These are phyloP conservation scores for Hanleya hanleyi DNA, from an alignment of 2,888 invertebrate species.

Conservation along the genomic window DNA sequence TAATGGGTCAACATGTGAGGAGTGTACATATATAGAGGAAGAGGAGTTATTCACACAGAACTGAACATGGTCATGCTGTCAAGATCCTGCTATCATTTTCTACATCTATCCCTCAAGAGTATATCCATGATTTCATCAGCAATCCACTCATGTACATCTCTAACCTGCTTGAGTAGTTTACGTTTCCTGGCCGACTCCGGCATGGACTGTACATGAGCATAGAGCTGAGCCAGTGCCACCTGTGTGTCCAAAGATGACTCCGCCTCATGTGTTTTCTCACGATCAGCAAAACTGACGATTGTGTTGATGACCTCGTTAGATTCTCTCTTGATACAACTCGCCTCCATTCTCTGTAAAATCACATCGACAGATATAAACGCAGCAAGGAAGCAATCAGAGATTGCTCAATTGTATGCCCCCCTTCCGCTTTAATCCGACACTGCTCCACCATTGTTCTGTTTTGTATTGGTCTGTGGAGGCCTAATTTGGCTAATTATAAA, in stretches of 20 bases:
- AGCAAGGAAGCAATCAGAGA: too few species aligned
- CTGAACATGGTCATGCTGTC: too few species aligned
- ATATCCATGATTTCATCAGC: not conserved
- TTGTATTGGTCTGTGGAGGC: too few species aligned
- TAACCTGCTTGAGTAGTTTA: conserved; percentile 64
- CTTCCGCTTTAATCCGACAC: too few species aligned
- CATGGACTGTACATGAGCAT: conserved; percentile 87
- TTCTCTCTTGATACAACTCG: not conserved
- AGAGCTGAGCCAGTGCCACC: conserved; percentile 81
- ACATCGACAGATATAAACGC: too few species aligned
- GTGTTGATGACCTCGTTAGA: conserved; percentile 75
- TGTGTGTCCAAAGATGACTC: conserved; percentile 74
- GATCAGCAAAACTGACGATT: conserved; percentile 93
- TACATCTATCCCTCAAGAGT: not conserved
- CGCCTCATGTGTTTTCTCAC: conserved; percentile 74
- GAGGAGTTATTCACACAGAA: too few species aligned
- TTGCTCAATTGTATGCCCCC: too few species aligned
- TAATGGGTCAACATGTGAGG: too few species aligned
- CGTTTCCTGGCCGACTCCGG: conserved; percentile 91
- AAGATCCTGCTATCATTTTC: not conserved
- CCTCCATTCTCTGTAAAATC: not conserved
- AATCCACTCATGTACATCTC: not conserved
- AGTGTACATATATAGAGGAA: too few species aligned
- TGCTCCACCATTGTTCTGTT: too few species aligned
- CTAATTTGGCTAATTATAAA: too few species aligned